phyloP scores from a whole-genome alignment of 2,888 invertebrate genomes.

The Drosophila nr. fundita region DNA sequence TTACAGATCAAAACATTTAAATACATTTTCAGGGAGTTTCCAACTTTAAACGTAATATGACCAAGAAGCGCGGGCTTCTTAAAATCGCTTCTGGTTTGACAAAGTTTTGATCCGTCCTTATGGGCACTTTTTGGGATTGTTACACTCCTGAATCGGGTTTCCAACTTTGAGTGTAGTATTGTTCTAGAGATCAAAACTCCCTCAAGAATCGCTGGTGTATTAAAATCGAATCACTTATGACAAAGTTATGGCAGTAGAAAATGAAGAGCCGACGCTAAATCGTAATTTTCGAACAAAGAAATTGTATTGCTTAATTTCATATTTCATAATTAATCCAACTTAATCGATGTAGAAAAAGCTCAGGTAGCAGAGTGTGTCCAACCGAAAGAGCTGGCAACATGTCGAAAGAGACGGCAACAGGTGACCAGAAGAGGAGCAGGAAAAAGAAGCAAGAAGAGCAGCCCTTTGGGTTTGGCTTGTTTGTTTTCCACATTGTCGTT shows the following conservation, averaged over 20 bases:
- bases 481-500: slow-evolving; percentile 58
- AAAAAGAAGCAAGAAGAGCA: slow-evolving; percentile 13
- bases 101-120: too few relatives aligned
- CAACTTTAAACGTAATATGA: neutral
- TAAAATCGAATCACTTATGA: neutral
- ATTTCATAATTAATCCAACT: neutral
- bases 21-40: neutral
- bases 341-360: neutral
- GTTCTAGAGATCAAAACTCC: neutral
- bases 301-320: neutral
- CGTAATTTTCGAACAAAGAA: neutral
- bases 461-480: slow-evolving; percentile 65
- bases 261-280: neutral
- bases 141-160: too few relatives aligned
- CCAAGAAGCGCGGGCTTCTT: neutral
- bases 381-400: neutral
- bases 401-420: slow-evolving; percentile 55
- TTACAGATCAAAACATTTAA: neutral
- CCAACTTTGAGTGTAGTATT: neutral
- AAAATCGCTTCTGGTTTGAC: too few relatives aligned
- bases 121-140: too few relatives aligned
- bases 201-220: accelerated
- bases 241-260: neutral
- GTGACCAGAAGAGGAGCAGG: slow-evolving; percentile 29
- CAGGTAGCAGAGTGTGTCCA: neutral